A percentile compares a stretch with the other conserved stretches of the same genome.
Conservation (phyloP, 2,888 invertebrate species). For the Vesta saturnalis region DNA sequence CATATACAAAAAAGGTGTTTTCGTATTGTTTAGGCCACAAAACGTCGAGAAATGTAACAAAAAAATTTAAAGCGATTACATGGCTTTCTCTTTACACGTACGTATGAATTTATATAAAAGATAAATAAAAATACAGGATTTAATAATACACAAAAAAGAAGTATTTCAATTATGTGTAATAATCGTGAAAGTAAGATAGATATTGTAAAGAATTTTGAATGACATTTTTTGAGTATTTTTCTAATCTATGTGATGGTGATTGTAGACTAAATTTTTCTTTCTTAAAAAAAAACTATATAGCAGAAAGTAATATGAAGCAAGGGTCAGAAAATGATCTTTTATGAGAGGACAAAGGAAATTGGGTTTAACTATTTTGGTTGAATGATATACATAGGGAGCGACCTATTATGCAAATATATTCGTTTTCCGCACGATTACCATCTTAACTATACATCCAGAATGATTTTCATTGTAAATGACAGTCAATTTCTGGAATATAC, state of each 20-base stretch:
- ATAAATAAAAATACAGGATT: no score
- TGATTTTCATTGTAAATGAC: constrained; percentile 14
- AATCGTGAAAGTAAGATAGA: no score
- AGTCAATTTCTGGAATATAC: neutral
- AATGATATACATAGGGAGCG: constrained; percentile 12
- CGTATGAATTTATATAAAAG: no score
- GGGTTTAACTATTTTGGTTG: constrained; percentile 14
- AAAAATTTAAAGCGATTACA: no score
- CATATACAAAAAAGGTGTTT: no score
- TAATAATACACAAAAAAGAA: no score
- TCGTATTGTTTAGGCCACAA: no score
- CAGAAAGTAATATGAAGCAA: constrained; percentile 6
- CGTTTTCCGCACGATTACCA: constrained; percentile 17
- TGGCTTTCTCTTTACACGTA: no score
- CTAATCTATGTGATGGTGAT: constrained; percentile 9
- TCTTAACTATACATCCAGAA: constrained; percentile 11
- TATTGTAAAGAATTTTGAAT: neutral
- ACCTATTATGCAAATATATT: constrained; percentile 16
- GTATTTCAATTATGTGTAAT: no score
- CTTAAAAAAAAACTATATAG: neutral
- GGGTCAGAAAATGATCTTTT: constrained; percentile 14
- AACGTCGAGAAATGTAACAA: no score
- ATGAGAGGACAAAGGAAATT: constrained; percentile 14
- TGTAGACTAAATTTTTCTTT: constrained; percentile 2
- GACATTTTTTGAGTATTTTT: neutral